A percentile compares a stretch with the other conserved stretches of the same genome.
Evolutionary conservation across 2,888 invertebrate genomes (phyloP).

Genomic region (Calameuta pallipes): DNA sequence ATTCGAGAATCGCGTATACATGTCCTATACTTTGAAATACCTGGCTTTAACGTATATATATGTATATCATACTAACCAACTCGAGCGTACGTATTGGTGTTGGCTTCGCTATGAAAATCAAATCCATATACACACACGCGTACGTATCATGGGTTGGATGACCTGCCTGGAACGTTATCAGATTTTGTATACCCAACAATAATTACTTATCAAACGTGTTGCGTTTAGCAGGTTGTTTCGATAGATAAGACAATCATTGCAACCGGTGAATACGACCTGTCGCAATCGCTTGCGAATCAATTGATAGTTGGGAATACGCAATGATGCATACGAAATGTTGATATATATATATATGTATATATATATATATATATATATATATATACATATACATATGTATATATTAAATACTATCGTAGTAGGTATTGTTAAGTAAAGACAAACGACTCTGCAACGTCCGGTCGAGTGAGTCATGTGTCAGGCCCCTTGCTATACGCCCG

Average conservation of each 20-base stretch:
- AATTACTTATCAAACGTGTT: not conserved
- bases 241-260: not conserved
- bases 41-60: no score
- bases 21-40: no score
- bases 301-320: not conserved
- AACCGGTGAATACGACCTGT: not conserved
- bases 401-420: not conserved
- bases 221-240: not conserved
- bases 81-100: not conserved
- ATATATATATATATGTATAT: not conserved
- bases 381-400: no score
- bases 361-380: no score
- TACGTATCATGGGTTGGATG: not conserved
- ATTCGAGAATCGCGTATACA: not conserved
- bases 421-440: not conserved
- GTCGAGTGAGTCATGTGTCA: slow-evolving; percentile 4
- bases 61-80: no score
- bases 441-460: slow-evolving; percentile 1
- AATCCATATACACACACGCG: not conserved
- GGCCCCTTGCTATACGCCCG: not conserved
- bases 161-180: not conserved
- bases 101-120: not conserved
- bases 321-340: not conserved
- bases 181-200: not conserved
- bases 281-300: not conserved